Evolutionary conservation across 2,113 vertebrate species (phyloP).

Genomic region (Arothron firmamentum): DNA sequence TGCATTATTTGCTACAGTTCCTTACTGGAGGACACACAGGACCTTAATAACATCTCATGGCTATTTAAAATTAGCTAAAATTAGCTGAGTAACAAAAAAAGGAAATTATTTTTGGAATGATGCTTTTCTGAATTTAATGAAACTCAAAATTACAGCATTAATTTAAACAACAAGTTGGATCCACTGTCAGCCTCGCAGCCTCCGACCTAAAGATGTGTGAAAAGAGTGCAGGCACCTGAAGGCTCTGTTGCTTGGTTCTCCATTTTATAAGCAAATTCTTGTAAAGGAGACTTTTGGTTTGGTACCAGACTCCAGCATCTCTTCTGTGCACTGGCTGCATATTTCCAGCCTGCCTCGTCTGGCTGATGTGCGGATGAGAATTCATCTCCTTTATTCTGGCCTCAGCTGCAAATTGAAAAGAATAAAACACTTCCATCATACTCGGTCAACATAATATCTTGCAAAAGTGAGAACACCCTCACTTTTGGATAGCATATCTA

Average conservation of each 20-base stretch:
- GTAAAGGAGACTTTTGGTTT: slow-evolving; percentile 80
- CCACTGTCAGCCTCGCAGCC: background rate
- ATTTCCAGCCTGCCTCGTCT: slow-evolving; percentile 62
- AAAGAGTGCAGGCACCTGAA: slow-evolving; percentile 70
- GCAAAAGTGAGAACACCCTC: too few species aligned
- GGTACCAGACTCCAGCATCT: slow-evolving; percentile 76
- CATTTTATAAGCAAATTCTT: slow-evolving; percentile 87
- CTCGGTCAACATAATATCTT: too few species aligned
- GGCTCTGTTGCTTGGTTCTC: slow-evolving; percentile 81
- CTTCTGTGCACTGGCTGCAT: slow-evolving; percentile 60
- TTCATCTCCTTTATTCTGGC: slow-evolving; percentile 43
- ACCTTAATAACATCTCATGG: too few species aligned
- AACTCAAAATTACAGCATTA: too few species aligned
- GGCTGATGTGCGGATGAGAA: slow-evolving; percentile 49
- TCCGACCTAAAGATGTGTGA: background rate
- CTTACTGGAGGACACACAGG: too few species aligned
- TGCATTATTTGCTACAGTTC: background rate
- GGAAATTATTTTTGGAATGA: too few species aligned
- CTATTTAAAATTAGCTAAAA: too few species aligned
- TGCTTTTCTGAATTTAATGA: too few species aligned
- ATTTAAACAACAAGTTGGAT: too few species aligned
- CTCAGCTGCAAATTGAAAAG: slow-evolving; percentile 55
- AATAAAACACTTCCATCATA: background rate
- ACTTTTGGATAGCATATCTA: too few species aligned
- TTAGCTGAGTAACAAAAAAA: too few species aligned